phyloP scores from a whole-genome alignment of 2,888 invertebrate species.

The Orthonevra nobilis region DNA sequence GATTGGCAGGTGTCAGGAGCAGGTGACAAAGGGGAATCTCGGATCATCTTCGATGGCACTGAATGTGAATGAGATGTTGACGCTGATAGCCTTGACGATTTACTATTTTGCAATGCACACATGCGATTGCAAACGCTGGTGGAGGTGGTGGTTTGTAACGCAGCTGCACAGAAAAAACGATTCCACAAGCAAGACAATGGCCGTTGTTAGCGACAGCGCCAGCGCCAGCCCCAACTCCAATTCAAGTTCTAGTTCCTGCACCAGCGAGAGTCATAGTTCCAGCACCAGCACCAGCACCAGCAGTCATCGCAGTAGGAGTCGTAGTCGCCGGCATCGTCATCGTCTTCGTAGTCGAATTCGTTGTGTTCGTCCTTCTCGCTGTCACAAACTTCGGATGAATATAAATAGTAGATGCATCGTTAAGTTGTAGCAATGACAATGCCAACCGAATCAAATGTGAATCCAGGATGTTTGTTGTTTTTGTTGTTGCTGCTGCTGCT shows the following conservation, averaged over 20 bases:
- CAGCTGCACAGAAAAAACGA: constrained; percentile 33
- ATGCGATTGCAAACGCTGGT: constrained; percentile 46
- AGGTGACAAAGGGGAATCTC: constrained; percentile 84
- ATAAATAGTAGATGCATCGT: constrained; percentile 66
- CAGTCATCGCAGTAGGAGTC: constrained; percentile 30
- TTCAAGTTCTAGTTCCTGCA: constrained; percentile 8
- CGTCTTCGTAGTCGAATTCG: constrained; percentile 5
- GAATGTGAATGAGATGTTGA: constrained; percentile 75
- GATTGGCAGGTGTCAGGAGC: constrained; percentile 86
- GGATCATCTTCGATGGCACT: constrained; percentile 81
- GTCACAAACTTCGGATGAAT: constrained; percentile 62
- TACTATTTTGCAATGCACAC: constrained; percentile 67
- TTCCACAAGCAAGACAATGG: constrained; percentile 24
- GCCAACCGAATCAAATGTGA: constrained; percentile 62
- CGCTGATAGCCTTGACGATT: constrained; percentile 75
- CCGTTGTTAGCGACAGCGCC: not conserved
- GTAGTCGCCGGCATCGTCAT: constrained; percentile 1
- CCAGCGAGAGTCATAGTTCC: not conserved
- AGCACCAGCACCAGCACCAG: constrained; percentile 12
- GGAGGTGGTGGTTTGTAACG: constrained; percentile 43
- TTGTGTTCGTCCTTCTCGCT: constrained; percentile 40
- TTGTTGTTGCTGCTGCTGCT: constrained; percentile 24
- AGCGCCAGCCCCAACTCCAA: not conserved
- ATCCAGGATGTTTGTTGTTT: constrained; percentile 40
- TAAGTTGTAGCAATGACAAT: constrained; percentile 70